Evolutionary conservation across 1,140 invertebrate genomes (phyloP).

Genomic region (Drosophila subobscura): DNA sequence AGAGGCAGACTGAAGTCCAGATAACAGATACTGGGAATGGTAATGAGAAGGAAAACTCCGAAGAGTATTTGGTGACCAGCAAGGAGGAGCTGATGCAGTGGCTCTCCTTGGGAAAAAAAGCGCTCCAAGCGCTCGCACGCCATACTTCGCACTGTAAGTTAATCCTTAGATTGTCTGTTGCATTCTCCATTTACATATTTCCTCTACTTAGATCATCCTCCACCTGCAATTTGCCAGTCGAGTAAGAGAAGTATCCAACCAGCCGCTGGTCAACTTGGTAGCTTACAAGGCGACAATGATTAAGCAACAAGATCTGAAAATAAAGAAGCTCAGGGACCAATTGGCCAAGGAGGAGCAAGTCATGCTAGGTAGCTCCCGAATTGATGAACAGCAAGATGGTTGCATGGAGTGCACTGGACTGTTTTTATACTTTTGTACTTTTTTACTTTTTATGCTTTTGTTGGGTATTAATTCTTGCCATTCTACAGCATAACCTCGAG

Average conservation of each 20-base stretch:
- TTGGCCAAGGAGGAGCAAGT: slow-evolving; percentile 83
- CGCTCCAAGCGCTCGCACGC: slow-evolving; percentile 91
- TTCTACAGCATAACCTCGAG: too few relatives aligned
- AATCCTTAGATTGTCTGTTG: too few relatives aligned
- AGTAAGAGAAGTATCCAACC: slow-evolving; percentile 88
- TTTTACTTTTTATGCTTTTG: too few relatives aligned
- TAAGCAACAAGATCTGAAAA: slow-evolving; percentile 85
- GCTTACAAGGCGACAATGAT: slow-evolving; percentile 87
- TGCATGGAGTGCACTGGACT: too few relatives aligned
- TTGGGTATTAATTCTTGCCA: too few relatives aligned
- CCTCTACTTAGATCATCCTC: too few relatives aligned
- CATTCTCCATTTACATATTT: too few relatives aligned
- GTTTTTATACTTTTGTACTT: too few relatives aligned
- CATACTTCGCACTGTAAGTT: slow-evolving; percentile 89
- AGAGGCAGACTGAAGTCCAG: too few relatives aligned
- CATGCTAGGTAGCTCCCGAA: slow-evolving; percentile 6
- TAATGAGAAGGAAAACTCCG: too few relatives aligned
- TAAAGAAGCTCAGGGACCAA: slow-evolving; percentile 82
- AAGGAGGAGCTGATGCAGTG: slow-evolving; percentile 5
- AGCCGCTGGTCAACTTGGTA: slow-evolving; percentile 89
- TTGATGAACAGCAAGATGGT: too few relatives aligned
- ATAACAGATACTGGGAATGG: too few relatives aligned
- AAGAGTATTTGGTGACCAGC: slow-evolving; percentile 10
- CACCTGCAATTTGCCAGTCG: slow-evolving; percentile 88
- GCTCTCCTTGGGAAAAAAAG: slow-evolving; percentile 85